Percentiles rank a stretch among this genome's conserved stretches.
Conservation (phyloP, 2,797 vertebrate species). For the Petrocephalus sullivani region DNA sequence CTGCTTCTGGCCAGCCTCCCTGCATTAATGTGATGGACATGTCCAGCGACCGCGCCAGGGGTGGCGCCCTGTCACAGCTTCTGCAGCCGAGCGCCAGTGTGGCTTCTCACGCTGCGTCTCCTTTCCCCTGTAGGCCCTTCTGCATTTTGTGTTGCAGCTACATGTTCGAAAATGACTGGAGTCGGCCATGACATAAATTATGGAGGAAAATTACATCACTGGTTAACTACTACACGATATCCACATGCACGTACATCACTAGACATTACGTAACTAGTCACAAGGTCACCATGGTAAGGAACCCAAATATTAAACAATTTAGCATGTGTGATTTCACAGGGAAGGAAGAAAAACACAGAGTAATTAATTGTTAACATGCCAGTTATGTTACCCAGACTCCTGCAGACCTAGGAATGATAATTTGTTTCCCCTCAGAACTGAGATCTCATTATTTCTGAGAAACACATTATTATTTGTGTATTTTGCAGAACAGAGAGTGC, state of each 20-base stretch:
- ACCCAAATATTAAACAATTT: not conserved
- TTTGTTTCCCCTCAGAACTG: not conserved
- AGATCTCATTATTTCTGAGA: not conserved
- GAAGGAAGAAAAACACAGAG: not conserved
- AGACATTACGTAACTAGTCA: not conserved
- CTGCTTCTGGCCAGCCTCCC: constrained; percentile 18
- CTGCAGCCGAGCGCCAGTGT: not conserved
- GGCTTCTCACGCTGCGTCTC: not conserved
- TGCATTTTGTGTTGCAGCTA: not conserved
- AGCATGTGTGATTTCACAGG: not conserved
- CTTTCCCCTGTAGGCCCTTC: not conserved
- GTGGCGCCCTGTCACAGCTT: not conserved
- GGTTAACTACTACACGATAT: constrained; percentile 14
- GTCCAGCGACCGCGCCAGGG: not conserved
- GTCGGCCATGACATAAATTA: not conserved
- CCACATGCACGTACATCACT: constrained; percentile 12
- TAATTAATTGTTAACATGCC: not conserved
- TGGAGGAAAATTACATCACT: not conserved
- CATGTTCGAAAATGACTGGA: not conserved
- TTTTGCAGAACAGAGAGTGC: not conserved
- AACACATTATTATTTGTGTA: not conserved
- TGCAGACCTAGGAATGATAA: not conserved
- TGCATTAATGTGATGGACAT: constrained; percentile 10
- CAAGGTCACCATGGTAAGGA: not conserved
- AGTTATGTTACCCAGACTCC: no score